These are phyloP conservation scores for Bradypodion pumilum DNA, from an alignment of 2,797 vertebrate species.

Conservation along the genomic window DNA sequence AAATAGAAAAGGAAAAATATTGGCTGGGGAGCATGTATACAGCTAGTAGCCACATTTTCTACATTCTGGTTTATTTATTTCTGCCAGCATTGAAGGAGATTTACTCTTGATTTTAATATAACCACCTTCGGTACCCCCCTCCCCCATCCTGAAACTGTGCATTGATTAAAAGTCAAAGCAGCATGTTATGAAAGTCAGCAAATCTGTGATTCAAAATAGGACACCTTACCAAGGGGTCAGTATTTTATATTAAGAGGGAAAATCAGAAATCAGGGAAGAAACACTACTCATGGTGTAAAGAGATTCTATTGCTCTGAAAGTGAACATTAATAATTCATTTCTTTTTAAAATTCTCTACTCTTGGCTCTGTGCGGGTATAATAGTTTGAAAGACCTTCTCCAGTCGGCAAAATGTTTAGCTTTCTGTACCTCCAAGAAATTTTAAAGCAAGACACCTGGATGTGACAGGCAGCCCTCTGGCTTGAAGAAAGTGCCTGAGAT, in stretches of 20 bases:
- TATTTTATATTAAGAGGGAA: conserved; percentile 73
- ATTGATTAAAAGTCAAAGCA: conserved; percentile 70
- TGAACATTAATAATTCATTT: conserved; percentile 78
- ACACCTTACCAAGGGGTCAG: conserved; percentile 73
- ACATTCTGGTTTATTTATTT: conserved; percentile 50
- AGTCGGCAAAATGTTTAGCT: conserved; percentile 44
- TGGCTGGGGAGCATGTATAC: conserved; percentile 12
- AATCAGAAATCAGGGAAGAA: conserved; percentile 67
- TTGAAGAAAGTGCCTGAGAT: conserved; percentile 35
- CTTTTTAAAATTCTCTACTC: conserved; percentile 64
- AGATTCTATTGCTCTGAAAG: conserved; percentile 67
- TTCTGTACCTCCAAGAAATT: conserved; percentile 54
- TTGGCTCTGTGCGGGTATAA: conserved; percentile 61
- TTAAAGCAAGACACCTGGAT: conserved; percentile 64
- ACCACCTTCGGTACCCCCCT: conserved; percentile 48
- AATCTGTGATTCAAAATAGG: conserved; percentile 76
- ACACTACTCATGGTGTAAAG: conserved; percentile 62
- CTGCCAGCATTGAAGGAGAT: conserved; percentile 52
- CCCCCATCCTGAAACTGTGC: conserved; percentile 58
- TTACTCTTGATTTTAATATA: conserved; percentile 68
- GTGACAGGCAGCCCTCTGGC: conserved; percentile 44
- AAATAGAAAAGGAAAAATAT: conserved; percentile 27
- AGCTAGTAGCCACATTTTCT: conserved; percentile 54
- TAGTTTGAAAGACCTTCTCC: conserved; percentile 62
- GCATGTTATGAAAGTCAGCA: conserved; percentile 71